These are phyloP conservation scores for Cerastoderma edule DNA, from an alignment of 2,888 invertebrate genomes.

Conservation along the genomic window DNA sequence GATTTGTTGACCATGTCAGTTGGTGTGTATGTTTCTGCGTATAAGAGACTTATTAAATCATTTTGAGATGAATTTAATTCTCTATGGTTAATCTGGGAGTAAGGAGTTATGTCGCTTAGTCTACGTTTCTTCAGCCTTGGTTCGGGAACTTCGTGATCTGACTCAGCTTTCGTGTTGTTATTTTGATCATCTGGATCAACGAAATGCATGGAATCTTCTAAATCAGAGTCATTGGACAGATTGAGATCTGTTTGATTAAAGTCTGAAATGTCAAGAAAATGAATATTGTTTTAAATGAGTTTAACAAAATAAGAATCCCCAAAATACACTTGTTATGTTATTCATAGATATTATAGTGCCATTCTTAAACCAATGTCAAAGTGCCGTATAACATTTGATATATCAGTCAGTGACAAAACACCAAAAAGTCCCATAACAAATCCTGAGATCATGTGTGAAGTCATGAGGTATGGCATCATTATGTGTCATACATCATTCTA, in stretches of 20 bases:
- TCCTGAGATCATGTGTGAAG: too few relatives aligned
- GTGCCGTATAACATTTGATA: too few relatives aligned
- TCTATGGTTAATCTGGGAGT: not conserved
- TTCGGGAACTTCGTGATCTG: constrained; percentile 19
- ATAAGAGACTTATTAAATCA: constrained; percentile 3
- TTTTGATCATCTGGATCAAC: constrained; percentile 53
- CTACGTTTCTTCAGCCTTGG: constrained; percentile 40
- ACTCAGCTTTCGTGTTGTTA: not conserved
- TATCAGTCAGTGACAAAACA: too few relatives aligned
- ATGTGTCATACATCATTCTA: too few relatives aligned
- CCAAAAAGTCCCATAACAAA: too few relatives aligned
- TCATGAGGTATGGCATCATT: too few relatives aligned
- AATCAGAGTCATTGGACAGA: constrained; percentile 52
- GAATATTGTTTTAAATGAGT: too few relatives aligned
- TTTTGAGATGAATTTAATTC: not conserved
- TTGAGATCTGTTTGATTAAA: constrained; percentile 5
- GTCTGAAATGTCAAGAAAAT: not conserved
- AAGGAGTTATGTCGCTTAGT: constrained; percentile 21
- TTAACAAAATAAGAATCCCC: too few relatives aligned
- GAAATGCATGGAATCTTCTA: constrained; percentile 60
- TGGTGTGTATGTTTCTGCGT: not conserved
- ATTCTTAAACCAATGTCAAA: too few relatives aligned
- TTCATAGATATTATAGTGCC: too few relatives aligned
- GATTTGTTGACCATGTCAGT: constrained; percentile 18
- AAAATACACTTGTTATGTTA: too few relatives aligned